Evolutionary conservation across 2,113 vertebrate genomes (phyloP), one percentile per base, ranked within the genome.

Genomic region (Accipiter virgatus): DNA sequence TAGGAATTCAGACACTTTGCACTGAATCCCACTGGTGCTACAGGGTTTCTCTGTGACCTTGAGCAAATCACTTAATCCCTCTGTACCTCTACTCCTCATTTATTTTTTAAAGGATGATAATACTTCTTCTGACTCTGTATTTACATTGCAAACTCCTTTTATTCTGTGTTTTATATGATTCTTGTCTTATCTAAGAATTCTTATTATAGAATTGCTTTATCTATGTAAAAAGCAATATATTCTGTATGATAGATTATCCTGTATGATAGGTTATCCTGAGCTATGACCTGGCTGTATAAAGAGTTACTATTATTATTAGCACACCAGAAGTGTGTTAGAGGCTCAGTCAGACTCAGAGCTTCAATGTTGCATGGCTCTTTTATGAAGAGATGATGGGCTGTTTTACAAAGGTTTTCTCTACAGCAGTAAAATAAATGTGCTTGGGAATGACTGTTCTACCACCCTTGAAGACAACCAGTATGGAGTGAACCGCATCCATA

Each of bases 21-120:
- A 22, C 23, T 47, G 61, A 81, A 86, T 90, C 62, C 38, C 34
- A 73, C 11, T 48, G 56, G 32, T 73, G 34, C 22, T 65, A 67
- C 34, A 88, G 20, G 59, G 88, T 87, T 94, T 91, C n/a, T 80
- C 65, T 73, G 47, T 95, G 86, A 91, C 91, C 85, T 95, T 97
- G 72, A 84, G n/a, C n/a, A 93, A 95, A 93, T 81, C 79, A 43
- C 15, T 91, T 93, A 91, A 84, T 86, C 48, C 91, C 22, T 81
- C 55, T 77, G 13, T 61, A 61, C n/a, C 23, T 83, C 53, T 56
- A 16, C 32, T 93, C 56, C 74, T 95, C 80, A 95, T 95, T 86
- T 93, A 88, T 87, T 85, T 95, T 90, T 94, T 72, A 96, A 78
- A 88, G 36, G 22, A 78, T 56, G 16, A 36, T 90, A 82, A 88